These are phyloP conservation scores for Spea bombifrons DNA, from an alignment of 2,113 vertebrate species.

Conservation along the genomic window DNA sequence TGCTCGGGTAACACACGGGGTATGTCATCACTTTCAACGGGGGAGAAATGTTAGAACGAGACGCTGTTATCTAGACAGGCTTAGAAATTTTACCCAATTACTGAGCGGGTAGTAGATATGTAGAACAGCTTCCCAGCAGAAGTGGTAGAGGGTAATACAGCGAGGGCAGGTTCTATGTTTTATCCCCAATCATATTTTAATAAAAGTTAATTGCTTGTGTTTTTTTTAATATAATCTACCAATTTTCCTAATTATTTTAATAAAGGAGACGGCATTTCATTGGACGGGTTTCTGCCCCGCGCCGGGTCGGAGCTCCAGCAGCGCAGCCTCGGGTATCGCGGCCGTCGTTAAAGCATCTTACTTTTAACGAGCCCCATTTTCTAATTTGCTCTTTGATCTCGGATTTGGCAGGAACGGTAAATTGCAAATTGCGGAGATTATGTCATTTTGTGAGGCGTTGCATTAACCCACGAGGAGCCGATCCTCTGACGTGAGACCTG, in stretches of 20 bases:
- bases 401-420: slow-evolving; percentile 6
- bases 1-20: no score
- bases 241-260: slow-evolving; percentile 29
- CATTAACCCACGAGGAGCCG: background rate
- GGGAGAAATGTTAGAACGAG: no score
- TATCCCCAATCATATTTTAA: background rate
- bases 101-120: no score
- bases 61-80: no score
- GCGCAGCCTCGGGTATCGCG: background rate
- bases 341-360: slow-evolving; percentile 6
- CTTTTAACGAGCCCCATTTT: slow-evolving; percentile 1
- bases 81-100: no score
- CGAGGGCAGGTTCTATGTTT: no score
- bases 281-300: background rate
- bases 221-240: no score
- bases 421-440: slow-evolving; percentile 25
- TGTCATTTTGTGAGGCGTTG: slow-evolving; percentile 8
- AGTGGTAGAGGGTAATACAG: no score
- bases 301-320: no score
- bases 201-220: slow-evolving; percentile 17
- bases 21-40: no score
- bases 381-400: slow-evolving; percentile 28
- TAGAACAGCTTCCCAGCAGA: no score
- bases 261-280: background rate
- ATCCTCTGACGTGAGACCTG: background rate